Percentiles rank a stretch among this genome's conserved stretches.
Evolutionary conservation across 2,797 vertebrate species (phyloP).

Genomic region (Acipenser ruthenus): DNA sequence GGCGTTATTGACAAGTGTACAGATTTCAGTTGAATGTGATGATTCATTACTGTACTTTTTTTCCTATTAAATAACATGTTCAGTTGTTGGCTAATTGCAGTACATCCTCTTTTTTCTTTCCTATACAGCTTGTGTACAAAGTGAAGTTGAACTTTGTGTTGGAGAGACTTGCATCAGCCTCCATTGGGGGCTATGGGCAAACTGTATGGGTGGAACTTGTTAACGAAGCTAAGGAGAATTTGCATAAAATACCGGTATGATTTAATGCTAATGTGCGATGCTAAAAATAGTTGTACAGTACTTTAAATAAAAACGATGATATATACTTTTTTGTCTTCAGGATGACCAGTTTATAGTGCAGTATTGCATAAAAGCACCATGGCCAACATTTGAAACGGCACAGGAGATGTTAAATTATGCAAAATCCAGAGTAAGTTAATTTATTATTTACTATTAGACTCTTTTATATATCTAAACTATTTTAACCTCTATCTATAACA

Average conservation of each 20-base stretch:
- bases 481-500: neutral
- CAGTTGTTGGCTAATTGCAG: too few relatives aligned
- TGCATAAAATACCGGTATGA: slow-evolving; percentile 80
- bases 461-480: neutral
- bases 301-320: neutral
- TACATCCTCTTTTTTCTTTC: neutral
- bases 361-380: slow-evolving; percentile 83
- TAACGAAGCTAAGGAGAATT: slow-evolving; percentile 76
- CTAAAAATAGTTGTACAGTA: neutral
- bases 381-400: slow-evolving; percentile 81
- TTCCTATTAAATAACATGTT: slow-evolving; percentile 1
- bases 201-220: slow-evolving; percentile 67
- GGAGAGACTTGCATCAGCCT: slow-evolving; percentile 79
- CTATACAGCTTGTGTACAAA: slow-evolving; percentile 84
- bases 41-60: too few relatives aligned
- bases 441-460: neutral
- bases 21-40: too few relatives aligned
- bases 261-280: neutral
- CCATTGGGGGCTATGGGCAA: slow-evolving; percentile 48
- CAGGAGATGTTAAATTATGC: slow-evolving; percentile 86
- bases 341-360: slow-evolving; percentile 86
- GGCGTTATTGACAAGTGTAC: too few relatives aligned
- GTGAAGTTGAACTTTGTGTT: slow-evolving; percentile 84
- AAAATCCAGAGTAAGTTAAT: slow-evolving; percentile 52
- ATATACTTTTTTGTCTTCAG: slow-evolving; percentile 43